Percentiles rank a stretch among this genome's conserved stretches.
These are phyloP conservation scores for Coreoperca whiteheadi DNA, from an alignment of 2,113 vertebrate genomes.

Conservation along the genomic window DNA sequence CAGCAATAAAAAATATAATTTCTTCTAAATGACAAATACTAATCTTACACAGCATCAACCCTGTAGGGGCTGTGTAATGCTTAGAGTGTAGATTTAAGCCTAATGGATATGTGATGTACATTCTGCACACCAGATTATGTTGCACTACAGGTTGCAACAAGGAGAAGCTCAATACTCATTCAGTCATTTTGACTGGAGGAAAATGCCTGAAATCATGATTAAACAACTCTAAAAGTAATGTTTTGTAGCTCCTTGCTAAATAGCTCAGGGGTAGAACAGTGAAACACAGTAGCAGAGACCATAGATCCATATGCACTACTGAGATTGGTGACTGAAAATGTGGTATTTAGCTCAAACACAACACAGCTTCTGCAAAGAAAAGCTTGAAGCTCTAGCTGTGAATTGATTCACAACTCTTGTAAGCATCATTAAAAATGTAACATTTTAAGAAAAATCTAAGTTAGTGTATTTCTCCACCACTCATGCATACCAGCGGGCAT, in stretches of 20 bases:
- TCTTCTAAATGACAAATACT: conserved; percentile 19
- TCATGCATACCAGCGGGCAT: conserved; percentile 59
- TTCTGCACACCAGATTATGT: conserved; percentile 4
- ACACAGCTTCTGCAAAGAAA: conserved; percentile 21
- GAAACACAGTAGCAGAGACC: conserved; percentile 3
- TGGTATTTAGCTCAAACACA: conserved; percentile 32
- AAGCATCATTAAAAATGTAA: conserved; percentile 53
- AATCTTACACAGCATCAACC: conserved; percentile 11
- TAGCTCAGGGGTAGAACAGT: conserved; percentile 14
- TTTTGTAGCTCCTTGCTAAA: conserved; percentile 10
- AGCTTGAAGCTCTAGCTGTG: conserved; percentile 28
- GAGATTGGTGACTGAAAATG: conserved; percentile 3
- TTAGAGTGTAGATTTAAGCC: conserved; percentile 25
- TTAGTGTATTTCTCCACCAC: conserved; percentile 53
- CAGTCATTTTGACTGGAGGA: conserved; percentile 1
- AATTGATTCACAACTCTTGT: conserved; percentile 49
- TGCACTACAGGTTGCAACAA: conserved; percentile 25
- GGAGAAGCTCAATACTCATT: conserved; percentile 17
- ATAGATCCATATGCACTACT: conserved; percentile 16
- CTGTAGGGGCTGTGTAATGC: conserved; percentile 1
- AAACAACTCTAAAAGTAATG: conserved; percentile 13
- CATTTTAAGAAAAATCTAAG: conserved; percentile 54
- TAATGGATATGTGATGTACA: conserved; percentile 13
- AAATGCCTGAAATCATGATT: not conserved
- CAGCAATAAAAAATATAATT: conserved; percentile 19